Evolutionary conservation across 2,888 invertebrate species (phyloP), one percentile per base, ranked within the genome.

Genomic region (Spisula subtruncata): DNA sequence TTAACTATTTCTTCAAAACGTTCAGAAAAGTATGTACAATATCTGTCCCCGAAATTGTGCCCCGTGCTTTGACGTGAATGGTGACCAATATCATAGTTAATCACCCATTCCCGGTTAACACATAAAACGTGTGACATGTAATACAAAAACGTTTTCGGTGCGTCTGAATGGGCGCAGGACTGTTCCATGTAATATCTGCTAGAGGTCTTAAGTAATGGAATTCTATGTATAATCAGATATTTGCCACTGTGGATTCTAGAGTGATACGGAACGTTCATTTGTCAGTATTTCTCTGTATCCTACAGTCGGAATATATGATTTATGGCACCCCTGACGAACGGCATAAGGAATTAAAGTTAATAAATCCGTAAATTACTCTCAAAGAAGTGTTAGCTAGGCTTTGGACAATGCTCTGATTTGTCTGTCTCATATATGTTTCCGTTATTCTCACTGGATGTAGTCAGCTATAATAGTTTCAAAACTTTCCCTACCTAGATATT

Each of bases 291-390:
- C n/a, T 46, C 12, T 32, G 32, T 5, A 16, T 48, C 20, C 41
- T 46, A 46, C 20, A 20, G n/a, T 81, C 18, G 46, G 56, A 80
- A 86, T 88, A 90, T 88, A 86, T 90, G 90, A 90, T 90, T 90
- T 88, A 90, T 88, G 81, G 88, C 84, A n/a, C 46, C 25, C 6
- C 12, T 84, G 90, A 90, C 80, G 86, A 85, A 86, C 81, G 25
- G n/a, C 29, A 81, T 86, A 84, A 90, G 86, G 88, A 90, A 88
- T 88, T 88, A 84, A 90, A n/a, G n/a, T n/a, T 5, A 41, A 5
- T 2, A 41, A n/a, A n/a, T n/a, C n/a, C 88, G 86, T 87, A 83
- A 83, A 56, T n/a, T n/a, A n/a, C n/a, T n/a, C n/a, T 20, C 71
- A 56, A 12, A n/a, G 35, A 87, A 83, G 48, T 83, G 83, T 87